Evolutionary conservation across 2,797 vertebrate genomes (phyloP).

Genomic region (Huso huso): DNA sequence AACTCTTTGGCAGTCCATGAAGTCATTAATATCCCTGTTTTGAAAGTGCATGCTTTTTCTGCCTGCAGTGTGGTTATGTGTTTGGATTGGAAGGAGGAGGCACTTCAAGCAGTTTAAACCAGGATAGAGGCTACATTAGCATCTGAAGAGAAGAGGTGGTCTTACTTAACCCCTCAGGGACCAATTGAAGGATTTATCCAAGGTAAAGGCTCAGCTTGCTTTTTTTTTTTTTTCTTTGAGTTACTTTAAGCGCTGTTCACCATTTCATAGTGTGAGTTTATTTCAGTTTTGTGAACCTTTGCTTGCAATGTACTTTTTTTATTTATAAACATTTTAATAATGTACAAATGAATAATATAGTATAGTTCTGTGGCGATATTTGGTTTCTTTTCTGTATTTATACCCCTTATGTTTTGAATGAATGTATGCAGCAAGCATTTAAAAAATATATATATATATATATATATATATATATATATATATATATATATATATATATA

Average conservation of each 20-base stretch:
- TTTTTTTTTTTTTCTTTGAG: slow-evolving; percentile 17
- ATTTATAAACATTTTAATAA: not conserved
- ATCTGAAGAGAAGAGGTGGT: slow-evolving; percentile 49
- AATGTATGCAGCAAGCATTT: too few species aligned
- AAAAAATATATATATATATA: too few species aligned
- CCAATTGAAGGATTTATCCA: slow-evolving; percentile 33
- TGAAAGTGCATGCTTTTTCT: slow-evolving; percentile 35
- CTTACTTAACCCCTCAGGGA: slow-evolving; percentile 48
- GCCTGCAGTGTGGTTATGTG: slow-evolving; percentile 30
- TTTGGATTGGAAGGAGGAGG: slow-evolving; percentile 45
- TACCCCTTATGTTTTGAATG: too few species aligned
- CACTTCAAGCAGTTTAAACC: slow-evolving; percentile 40
- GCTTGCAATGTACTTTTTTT: not conserved
- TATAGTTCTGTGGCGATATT: too few species aligned
- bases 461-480: too few species aligned
- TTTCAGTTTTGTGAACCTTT: not conserved
- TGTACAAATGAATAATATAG: too few species aligned
- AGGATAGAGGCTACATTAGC: slow-evolving; percentile 44
- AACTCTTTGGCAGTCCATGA: slow-evolving; percentile 46
- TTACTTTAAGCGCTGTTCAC: not conserved
- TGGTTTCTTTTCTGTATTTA: too few species aligned
- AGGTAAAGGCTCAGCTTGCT: slow-evolving; percentile 56
- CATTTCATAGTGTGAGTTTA: too few species aligned
- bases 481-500: too few species aligned
- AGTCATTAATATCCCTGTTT: slow-evolving; percentile 29